Base-by-base conservation (phyloP, 2,797 vertebrate genomes). In the Acipenser ruthenus region DNA sequence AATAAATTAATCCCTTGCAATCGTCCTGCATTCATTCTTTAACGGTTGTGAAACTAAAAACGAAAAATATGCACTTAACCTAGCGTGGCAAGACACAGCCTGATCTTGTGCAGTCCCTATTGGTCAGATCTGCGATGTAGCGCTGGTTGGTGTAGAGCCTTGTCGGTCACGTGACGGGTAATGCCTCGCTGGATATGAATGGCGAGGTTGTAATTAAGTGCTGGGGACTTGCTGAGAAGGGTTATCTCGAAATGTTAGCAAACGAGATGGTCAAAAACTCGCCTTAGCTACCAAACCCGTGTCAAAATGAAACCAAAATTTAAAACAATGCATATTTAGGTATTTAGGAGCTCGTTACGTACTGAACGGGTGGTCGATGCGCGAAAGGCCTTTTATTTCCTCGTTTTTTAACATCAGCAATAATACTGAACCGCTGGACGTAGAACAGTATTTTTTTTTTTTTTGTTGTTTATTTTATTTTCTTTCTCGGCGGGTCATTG, bases 231-330 rank as follows among this genome's bases (percentile, higher is more conserved):
- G 7, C 12, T 49, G 23, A 50, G 23, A 18, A 18, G 64, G 63
- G 68, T 65, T 58, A 63, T 71, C 10, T 65, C 65, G 64, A 65
- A 47, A 59, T 55, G 37, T 50, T 59, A 65, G 8, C 59, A 60
- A 68, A 74, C 8, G 12, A 37, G 10, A 80, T 79, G 79, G 75
- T 62, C 65, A 0, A 51, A 50, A 69, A 6, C 51, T 53, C 56
- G 62, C 10, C 47, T 13, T 59, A 62, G 61, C 6, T 37, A 64
- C 71, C 61, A 65, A 10, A 10, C n/a, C 80, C 85, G 65, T 62
- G 87, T 87, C 84, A 63, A 78, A 4, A 65, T 80, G 59, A 77
- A 87, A 62, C 86, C 84, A 65, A 75, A 82, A 60, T 82, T 86
- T 65, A 87, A 89, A 83, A 11, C 47, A 65, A 75, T 68, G 77